Evolutionary conservation across 1,140 invertebrate species (phyloP), one percentile per base, ranked within the genome.

Genomic region (Drosophila subobscura): DNA sequence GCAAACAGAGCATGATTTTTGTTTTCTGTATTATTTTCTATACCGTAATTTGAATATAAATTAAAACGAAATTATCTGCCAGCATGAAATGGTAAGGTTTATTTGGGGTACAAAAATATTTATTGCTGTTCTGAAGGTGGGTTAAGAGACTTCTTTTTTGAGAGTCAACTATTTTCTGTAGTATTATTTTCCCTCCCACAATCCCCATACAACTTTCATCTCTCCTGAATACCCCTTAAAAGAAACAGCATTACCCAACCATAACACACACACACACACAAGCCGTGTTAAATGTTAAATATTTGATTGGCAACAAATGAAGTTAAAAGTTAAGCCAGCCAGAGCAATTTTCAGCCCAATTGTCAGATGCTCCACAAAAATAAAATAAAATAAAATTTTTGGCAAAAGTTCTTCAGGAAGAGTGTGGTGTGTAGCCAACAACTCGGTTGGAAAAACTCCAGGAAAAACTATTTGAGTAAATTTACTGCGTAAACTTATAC

Each of bases 1-100:
- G 42, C 8, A 80, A 81, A 72, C 51, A 81, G 60, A 80, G 59
- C 67, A 67, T 55, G 29, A 52, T 72, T 66, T 54, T 54, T 49
- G 44, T 54, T 57, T 37, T 10, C 0, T 37, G 5, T 45, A 53
- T 74, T 58, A 7, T 22, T 29, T 22, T 23, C 4, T 27, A 1
- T 12, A 54, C 2, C 16, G 2, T 44, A 52, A 44, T 40, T 22
- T 29, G 10, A 29, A 50, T 33, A 33, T 10, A 37, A 54, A 37
- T 54, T 41, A 40, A 65, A 47, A 67, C 7, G 33, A 56, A 68
- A 49, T 49, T 40, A 67, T 41, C 12, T 29, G 33, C 63, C 50
- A 68, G 63, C 65, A 49, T 33, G 44, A 10, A 10, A 33, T 68
- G 33, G 10, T 7, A 12, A 4, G 1, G 2, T 3, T 33, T 33